Evolutionary conservation across 53 echinoderm and acorn worm species (phyloP).

Genomic region (Pentamera pediparva): DNA sequence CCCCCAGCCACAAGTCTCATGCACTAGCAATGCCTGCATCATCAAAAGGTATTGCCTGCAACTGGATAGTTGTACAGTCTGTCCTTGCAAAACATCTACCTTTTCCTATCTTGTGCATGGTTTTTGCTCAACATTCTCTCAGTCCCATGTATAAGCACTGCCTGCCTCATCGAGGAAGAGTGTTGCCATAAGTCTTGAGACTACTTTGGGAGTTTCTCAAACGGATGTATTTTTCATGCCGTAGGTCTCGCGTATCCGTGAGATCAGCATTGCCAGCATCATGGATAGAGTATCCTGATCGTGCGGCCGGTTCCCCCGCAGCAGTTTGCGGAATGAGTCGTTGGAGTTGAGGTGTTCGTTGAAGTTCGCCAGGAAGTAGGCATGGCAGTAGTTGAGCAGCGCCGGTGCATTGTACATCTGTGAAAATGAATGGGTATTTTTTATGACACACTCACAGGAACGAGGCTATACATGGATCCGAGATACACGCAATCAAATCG

Average conservation of each 20-base stretch:
- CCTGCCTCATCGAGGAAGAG: not conserved
- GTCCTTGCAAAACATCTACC: too few species aligned
- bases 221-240: slow-evolving; percentile 64
- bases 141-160: not conserved
- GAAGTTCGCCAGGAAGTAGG: slow-evolving; percentile 76
- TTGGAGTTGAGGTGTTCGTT: slow-evolving; percentile 68
- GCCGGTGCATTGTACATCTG: slow-evolving; percentile 70
- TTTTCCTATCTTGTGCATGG: too few species aligned
- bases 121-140: too few species aligned
- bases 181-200: not conserved
- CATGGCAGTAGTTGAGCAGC: slow-evolving; percentile 69
- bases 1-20: too few species aligned
- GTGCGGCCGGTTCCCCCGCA: slow-evolving; percentile 47
- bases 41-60: too few species aligned
- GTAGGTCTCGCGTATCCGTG: slow-evolving; percentile 53
- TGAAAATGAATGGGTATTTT: too few species aligned
- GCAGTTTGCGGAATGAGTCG: slow-evolving; percentile 69
- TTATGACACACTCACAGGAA: too few species aligned
- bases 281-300: slow-evolving; percentile 65
- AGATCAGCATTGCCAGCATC: slow-evolving; percentile 59
- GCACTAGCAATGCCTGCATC: too few species aligned
- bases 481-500: too few species aligned
- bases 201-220: not conserved
- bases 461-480: too few species aligned
- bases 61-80: too few species aligned